Evolutionary conservation across 2,797 vertebrate species (phyloP).

Genomic region (Anguilla megastoma): DNA sequence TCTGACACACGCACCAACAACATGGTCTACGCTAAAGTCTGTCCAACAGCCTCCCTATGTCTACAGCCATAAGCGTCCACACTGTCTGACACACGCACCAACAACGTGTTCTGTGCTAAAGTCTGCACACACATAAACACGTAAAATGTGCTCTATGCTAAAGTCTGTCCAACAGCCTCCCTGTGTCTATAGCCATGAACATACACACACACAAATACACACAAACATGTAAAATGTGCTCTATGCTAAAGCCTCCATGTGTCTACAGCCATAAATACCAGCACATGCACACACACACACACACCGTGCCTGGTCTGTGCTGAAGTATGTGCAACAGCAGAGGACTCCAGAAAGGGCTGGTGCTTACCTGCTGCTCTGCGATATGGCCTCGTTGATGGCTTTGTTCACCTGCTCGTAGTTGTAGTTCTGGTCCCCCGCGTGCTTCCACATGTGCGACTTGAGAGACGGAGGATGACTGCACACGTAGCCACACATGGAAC

Average conservation of each 20-base stretch:
- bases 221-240: not conserved
- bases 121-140: not conserved
- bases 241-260: not conserved
- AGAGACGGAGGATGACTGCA: constrained; percentile 96
- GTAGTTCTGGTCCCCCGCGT: constrained; percentile 97
- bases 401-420: constrained; percentile 99
- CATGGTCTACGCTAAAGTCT: not conserved
- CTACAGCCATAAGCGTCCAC: not conserved
- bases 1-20: not conserved
- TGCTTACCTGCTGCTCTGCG: constrained; percentile 88
- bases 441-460: constrained; percentile 99
- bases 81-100: not conserved
- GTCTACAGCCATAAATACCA: not conserved
- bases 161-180: too few relatives aligned
- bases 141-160: too few relatives aligned
- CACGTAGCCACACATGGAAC: constrained; percentile 96
- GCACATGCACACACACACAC: not conserved
- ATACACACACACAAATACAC: too few relatives aligned
- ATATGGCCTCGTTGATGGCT: constrained; percentile 96
- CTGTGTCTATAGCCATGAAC: not conserved
- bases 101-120: too few relatives aligned
- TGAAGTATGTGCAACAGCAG: not conserved
- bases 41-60: not conserved
- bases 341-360: not conserved
- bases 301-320: not conserved